Evolutionary conservation across 2,113 vertebrate genomes (phyloP), one percentile per base, ranked within the genome.

Genomic region (Psettodes erumei): DNA sequence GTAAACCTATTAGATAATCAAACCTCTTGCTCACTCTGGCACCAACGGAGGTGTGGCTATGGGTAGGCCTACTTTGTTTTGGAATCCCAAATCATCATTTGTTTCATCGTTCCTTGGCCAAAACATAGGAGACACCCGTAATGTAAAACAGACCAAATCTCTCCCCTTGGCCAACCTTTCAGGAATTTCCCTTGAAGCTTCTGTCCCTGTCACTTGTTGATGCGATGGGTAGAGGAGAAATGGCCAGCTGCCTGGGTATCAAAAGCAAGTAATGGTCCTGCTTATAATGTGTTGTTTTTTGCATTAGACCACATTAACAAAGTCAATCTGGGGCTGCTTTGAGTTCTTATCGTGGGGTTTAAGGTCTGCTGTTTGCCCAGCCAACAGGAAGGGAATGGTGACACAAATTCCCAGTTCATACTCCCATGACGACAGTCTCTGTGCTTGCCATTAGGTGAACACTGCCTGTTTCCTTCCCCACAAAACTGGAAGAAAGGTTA

Each of bases 351-450:
- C 90, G 88, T 73, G 37, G 75, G 74, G 15, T 77, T 81, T 56
- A 82, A 81, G 78, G 47, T 78, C 58, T 79, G 58, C 60, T 62
- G 45, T 54, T 72, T 66, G 62, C 32, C 73, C 27, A 5, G 65
- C 59, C 59, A 67, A 83, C 83, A 90, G 90, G 89, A 92, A 91
- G 86, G 76, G 56, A 81, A 81, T 32, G 65, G 68, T 91, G 84
- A 93, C 84, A 91, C 77, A 71, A 79, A 88, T 89, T 85, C 74
- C 79, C 80, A 77, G 71, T 55, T 82, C 51, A 53, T 77, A 86
- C 79, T 90, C 86, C 88, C 89, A 89, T 92, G 84, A 91, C 82
- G 82, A 88, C 88, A 88, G 73, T 84, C 77, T 76, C 81, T 79
- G 65, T 42, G 63, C 83, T 86, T 80, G 66, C 71, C 83, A 75